Evolutionary conservation across 1,140 invertebrate genomes (phyloP).

Genomic region (Cotesia vestalis): DNA sequence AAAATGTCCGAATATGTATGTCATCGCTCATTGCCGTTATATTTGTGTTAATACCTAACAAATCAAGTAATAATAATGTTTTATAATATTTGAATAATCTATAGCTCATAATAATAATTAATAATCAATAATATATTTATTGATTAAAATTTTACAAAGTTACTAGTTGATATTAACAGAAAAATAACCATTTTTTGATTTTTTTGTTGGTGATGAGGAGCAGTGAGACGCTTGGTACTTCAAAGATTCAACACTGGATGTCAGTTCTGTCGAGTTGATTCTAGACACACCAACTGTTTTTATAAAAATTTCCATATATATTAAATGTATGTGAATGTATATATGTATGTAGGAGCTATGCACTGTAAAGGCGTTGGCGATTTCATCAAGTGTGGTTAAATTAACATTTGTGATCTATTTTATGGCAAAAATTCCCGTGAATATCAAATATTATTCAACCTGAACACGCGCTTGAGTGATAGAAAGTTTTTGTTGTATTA

Average conservation of each 20-base stretch:
- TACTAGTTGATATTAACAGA: neutral
- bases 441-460: neutral
- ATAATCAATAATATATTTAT: too few species aligned
- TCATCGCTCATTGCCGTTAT: too few species aligned
- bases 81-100: too few species aligned
- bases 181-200: constrained; percentile 19
- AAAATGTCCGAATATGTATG: too few species aligned
- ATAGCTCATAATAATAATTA: too few species aligned
- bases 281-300: constrained; percentile 26
- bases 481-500: too few species aligned
- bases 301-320: constrained; percentile 21
- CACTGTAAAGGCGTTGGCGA: constrained; percentile 62
- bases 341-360: constrained; percentile 44
- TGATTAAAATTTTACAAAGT: too few species aligned
- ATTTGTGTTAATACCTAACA: too few species aligned
- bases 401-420: constrained; percentile 42
- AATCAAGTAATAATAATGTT: too few species aligned
- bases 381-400: constrained; percentile 49
- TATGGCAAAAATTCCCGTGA: neutral
- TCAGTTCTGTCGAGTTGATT: constrained; percentile 18
- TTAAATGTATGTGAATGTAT: constrained; percentile 42
- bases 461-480: neutral
- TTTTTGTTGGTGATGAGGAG: too few species aligned
- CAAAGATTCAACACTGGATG: constrained; percentile 14
- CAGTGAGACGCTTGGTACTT: neutral